phyloP scores from a whole-genome alignment of 2,113 vertebrate species.

The Bufo gargarizans region DNA sequence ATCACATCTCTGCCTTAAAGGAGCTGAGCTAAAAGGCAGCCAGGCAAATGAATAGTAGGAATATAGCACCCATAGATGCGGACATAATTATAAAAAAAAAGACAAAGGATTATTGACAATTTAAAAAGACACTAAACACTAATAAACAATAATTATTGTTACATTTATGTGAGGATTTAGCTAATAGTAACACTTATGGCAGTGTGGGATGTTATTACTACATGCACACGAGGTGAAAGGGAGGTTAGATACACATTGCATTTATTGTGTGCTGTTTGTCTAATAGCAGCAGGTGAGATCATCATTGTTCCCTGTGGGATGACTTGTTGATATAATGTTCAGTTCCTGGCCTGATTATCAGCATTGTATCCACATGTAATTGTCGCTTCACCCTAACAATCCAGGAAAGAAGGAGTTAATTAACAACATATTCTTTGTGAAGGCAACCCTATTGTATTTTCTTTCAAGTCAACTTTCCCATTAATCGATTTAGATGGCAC shows the following conservation, averaged over 20 bases:
- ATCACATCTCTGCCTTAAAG: no score
- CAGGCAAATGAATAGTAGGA: not conserved
- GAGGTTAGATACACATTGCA: not conserved
- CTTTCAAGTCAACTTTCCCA: not conserved
- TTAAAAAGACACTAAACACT: not conserved
- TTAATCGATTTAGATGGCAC: not conserved
- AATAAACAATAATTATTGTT: not conserved
- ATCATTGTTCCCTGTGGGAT: not conserved
- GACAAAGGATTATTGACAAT: not conserved
- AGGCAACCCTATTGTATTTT: not conserved
- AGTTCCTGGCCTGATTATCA: not conserved
- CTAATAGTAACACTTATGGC: not conserved
- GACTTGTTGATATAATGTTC: not conserved
- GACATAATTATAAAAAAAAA: not conserved
- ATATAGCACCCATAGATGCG: not conserved
- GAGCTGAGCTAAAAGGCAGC: not conserved
- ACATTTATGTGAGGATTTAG: not conserved
- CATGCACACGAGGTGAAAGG: not conserved
- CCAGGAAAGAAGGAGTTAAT: not conserved
- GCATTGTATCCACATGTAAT: not conserved
- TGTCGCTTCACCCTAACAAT: not conserved
- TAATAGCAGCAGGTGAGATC: not conserved
- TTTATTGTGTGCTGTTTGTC: not conserved
- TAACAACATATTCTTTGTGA: not conserved
- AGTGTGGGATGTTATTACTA: not conserved